Evolutionary conservation across 2,113 vertebrate species (phyloP).

Genomic region (Ammodytes dubius): DNA sequence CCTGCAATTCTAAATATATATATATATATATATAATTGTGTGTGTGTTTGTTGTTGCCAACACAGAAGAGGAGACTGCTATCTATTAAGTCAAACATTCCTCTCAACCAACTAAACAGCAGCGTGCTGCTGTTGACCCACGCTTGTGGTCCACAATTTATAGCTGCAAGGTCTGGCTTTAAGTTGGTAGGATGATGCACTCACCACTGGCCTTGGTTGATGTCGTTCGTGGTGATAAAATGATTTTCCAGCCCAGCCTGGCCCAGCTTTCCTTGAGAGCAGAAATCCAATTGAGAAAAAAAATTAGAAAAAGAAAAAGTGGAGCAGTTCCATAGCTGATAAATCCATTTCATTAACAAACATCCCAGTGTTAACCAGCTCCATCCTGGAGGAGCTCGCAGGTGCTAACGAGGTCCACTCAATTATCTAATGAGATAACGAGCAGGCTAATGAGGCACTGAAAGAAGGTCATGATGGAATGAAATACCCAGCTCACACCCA

Average conservation of each 20-base stretch:
- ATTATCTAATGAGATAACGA: slow-evolving; percentile 79
- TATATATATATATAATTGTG: background rate
- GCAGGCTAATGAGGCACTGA: slow-evolving; percentile 76
- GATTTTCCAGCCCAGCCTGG: slow-evolving; percentile 42
- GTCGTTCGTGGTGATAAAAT: slow-evolving; percentile 38
- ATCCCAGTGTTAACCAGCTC: slow-evolving; percentile 35
- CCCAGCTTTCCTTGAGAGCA: slow-evolving; percentile 26
- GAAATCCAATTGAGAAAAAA: slow-evolving; percentile 12
- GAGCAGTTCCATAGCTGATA: slow-evolving; percentile 2
- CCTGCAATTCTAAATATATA: slow-evolving; percentile 47
- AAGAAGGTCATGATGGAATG: slow-evolving; percentile 82
- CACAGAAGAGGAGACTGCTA: slow-evolving; percentile 44
- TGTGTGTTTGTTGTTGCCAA: slow-evolving; percentile 64
- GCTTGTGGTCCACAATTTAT: slow-evolving; percentile 51
- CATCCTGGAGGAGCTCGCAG: slow-evolving; percentile 45
- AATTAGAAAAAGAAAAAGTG: slow-evolving; percentile 10
- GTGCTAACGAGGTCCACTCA: slow-evolving; percentile 71
- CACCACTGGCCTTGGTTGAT: slow-evolving; percentile 25
- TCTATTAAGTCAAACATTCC: slow-evolving; percentile 63
- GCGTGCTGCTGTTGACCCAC: slow-evolving; percentile 51
- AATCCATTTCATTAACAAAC: slow-evolving; percentile 62
- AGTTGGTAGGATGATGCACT: slow-evolving; percentile 40
- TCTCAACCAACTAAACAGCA: slow-evolving; percentile 48
- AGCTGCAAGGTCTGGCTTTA: slow-evolving; percentile 25
- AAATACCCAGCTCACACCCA: slow-evolving; percentile 55